Conservation (phyloP, 2,113 vertebrate species). For the Tyrannus savana region DNA sequence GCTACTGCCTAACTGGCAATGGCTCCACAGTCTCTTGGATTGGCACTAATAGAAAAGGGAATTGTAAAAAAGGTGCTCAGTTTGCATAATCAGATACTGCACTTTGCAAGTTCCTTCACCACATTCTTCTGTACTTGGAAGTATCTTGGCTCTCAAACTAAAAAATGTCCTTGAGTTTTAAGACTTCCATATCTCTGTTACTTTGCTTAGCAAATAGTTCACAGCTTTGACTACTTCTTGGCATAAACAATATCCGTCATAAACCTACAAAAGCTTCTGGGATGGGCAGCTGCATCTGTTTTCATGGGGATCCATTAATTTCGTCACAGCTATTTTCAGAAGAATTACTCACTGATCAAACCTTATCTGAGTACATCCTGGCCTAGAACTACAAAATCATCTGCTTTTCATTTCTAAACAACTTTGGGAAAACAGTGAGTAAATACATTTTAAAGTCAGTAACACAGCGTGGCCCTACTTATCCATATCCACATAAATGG, state of each 20-base stretch:
- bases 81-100: background rate
- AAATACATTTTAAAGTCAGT: background rate
- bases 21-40: background rate
- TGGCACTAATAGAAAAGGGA: background rate
- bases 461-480: background rate
- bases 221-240: background rate
- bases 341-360: constrained; percentile 5
- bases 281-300: background rate
- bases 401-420: background rate
- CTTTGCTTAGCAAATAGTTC: background rate
- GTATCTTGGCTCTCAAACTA: background rate
- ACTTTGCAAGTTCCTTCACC: background rate
- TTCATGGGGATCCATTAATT: background rate
- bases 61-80: background rate
- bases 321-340: background rate
- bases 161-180: background rate
- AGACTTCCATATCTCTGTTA: background rate
- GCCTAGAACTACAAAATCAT: background rate
- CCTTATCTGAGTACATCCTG: background rate
- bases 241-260: background rate
- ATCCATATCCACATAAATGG: background rate
- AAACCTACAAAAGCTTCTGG: background rate
- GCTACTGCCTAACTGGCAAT: background rate
- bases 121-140: background rate
- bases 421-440: background rate